Conservation (phyloP, 2,113 vertebrate genomes). For the Kryptolebias marmoratus region DNA sequence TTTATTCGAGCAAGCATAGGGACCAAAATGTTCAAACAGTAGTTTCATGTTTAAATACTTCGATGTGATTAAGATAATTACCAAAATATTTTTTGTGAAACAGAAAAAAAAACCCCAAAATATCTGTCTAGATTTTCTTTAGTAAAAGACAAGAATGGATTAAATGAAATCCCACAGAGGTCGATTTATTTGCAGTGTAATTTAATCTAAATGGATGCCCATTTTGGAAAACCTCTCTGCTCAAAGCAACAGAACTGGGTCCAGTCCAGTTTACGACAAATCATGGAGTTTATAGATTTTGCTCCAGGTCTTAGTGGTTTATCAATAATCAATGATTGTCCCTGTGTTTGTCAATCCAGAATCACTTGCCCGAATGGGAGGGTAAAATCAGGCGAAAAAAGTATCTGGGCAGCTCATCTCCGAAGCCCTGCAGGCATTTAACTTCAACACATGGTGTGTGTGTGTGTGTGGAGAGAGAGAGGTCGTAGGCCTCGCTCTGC, state of each 20-base stretch:
- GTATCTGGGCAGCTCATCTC: slow-evolving; percentile 51
- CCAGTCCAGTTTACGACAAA: slow-evolving; percentile 12
- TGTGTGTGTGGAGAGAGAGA: slow-evolving; percentile 1
- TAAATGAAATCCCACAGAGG: neutral
- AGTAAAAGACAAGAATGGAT: neutral
- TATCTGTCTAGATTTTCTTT: neutral
- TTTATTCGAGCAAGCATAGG: slow-evolving; percentile 32
- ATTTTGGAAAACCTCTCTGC: slow-evolving; percentile 33
- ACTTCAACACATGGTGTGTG: slow-evolving; percentile 38
- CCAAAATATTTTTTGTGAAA: neutral
- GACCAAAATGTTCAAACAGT: slow-evolving; percentile 15
- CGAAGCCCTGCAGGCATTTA: slow-evolving; percentile 54
- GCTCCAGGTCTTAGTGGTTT: slow-evolving; percentile 55
- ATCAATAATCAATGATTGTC: slow-evolving; percentile 72
- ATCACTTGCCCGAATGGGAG: slow-evolving; percentile 47
- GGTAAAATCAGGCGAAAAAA: slow-evolving; percentile 24
- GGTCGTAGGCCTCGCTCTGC: slow-evolving; percentile 11
- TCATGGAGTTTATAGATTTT: slow-evolving; percentile 50
- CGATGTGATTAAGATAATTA: neutral
- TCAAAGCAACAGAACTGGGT: slow-evolving; percentile 43
- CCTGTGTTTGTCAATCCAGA: slow-evolving; percentile 56
- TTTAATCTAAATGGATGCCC: slow-evolving; percentile 40
- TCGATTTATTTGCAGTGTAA: slow-evolving; percentile 21
- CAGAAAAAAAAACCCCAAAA: too few species aligned
- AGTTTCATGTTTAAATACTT: neutral